Percentiles rank a stretch among this genome's conserved stretches.
These are phyloP conservation scores for Numida meleagris DNA, from an alignment of 2,113 vertebrate genomes.

Conservation along the genomic window DNA sequence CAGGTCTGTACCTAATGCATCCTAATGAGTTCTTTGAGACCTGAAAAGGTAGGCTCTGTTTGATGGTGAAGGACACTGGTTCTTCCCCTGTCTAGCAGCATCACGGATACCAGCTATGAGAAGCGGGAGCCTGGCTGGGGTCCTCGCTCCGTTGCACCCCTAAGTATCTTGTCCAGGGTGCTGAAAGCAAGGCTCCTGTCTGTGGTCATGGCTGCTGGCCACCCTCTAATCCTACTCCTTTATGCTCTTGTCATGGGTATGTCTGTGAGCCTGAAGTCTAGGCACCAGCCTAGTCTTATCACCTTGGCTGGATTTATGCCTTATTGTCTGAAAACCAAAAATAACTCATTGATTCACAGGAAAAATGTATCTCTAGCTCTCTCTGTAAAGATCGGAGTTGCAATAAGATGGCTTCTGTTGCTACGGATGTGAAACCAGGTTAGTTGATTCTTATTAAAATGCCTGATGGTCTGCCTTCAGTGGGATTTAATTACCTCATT, in stretches of 20 bases:
- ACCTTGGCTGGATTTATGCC: background rate
- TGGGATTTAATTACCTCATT: background rate
- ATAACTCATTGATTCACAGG: background rate
- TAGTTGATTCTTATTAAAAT: background rate
- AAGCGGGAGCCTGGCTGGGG: background rate
- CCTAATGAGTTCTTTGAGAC: background rate
- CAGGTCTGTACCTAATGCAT: background rate
- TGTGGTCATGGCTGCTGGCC: accelerated
- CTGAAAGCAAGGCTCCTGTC: background rate
- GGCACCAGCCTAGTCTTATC: background rate
- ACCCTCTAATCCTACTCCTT: background rate
- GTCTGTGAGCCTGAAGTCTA: background rate
- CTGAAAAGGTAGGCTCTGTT: background rate
- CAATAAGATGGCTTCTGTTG: background rate
- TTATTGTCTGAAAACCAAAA: background rate
- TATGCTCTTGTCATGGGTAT: background rate
- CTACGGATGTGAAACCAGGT: background rate
- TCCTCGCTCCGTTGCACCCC: accelerated
- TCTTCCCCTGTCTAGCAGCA: background rate
- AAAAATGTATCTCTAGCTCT: background rate
- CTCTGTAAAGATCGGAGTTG: background rate
- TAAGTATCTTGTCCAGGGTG: constrained; percentile 46
- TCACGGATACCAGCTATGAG: background rate
- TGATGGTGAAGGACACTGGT: background rate
- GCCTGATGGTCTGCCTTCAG: background rate